These are phyloP conservation scores for Upupa epops DNA, from an alignment of 2,113 vertebrate species.

Conservation along the genomic window DNA sequence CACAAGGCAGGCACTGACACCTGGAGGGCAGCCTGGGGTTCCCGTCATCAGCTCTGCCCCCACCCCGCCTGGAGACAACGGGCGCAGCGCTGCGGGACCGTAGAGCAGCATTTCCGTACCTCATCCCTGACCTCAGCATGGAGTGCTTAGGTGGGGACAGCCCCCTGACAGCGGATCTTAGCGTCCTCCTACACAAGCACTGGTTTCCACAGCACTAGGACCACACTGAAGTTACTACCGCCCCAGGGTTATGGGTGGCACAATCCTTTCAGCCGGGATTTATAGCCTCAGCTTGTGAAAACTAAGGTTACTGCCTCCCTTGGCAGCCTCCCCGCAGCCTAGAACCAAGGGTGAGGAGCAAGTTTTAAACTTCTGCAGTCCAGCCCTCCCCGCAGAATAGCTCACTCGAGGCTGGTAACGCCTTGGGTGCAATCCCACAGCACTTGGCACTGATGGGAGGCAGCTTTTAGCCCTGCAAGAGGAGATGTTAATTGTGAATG, in stretches of 20 bases:
- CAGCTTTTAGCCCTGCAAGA: background rate
- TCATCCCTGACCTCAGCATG: background rate
- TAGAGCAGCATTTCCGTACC: background rate
- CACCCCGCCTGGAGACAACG: background rate
- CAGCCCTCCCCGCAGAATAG: background rate
- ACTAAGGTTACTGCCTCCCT: background rate
- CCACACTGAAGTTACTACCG: background rate
- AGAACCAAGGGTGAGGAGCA: background rate
- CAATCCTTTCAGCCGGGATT: background rate
- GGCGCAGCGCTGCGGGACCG: rapidly evolving
- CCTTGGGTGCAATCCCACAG: background rate
- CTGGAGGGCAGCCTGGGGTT: too few species aligned
- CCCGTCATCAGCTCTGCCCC: too few species aligned
- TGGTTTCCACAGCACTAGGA: background rate
- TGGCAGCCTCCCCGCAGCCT: background rate
- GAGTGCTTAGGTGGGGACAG: background rate
- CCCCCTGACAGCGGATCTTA: background rate
- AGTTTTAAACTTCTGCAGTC: background rate
- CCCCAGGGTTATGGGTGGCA: background rate
- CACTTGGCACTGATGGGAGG: rapidly evolving
- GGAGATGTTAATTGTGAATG: rapidly evolving
- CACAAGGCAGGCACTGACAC: too few species aligned
- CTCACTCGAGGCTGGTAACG: background rate
- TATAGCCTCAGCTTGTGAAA: background rate
- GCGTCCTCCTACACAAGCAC: background rate